Evolutionary conservation across 2,113 vertebrate species (phyloP).

Genomic region (Tinamus guttatus): DNA sequence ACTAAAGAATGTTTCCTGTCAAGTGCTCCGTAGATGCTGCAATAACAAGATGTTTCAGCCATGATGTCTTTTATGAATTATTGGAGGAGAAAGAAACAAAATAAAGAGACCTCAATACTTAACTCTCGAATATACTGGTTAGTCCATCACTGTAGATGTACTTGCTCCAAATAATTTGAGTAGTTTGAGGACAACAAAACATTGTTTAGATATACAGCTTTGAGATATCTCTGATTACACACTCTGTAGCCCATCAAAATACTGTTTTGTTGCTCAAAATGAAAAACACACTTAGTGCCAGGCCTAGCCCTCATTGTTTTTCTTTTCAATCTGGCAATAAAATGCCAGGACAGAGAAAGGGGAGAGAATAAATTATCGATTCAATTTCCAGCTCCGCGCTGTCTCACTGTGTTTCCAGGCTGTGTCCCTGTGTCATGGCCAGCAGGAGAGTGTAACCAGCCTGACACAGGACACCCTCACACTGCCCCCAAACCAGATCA

Average conservation of each 20-base stretch:
- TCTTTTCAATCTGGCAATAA: not conserved
- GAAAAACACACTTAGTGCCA: not conserved
- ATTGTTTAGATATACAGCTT: not conserved
- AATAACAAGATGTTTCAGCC: not conserved
- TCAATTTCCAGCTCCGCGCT: not conserved
- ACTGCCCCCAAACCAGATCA: not conserved
- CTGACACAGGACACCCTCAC: not conserved
- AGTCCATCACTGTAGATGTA: not conserved
- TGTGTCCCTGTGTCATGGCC: not conserved
- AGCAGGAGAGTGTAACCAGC: not conserved
- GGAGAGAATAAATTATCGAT: not conserved
- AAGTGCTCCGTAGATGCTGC: not conserved
- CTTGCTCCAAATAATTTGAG: not conserved
- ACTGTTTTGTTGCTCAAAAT: not conserved
- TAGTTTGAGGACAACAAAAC: not conserved
- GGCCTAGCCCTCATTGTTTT: not conserved
- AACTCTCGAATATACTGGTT: not conserved
- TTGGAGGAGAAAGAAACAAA: not conserved
- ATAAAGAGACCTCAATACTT: not conserved
- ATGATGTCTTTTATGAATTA: not conserved
- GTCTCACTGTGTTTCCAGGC: not conserved
- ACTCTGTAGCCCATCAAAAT: not conserved
- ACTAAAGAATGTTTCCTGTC: not conserved
- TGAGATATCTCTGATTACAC: not conserved
- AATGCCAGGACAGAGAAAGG: not conserved